Evolutionary conservation across 2,888 invertebrate genomes (phyloP).

Genomic region (Drosophila yooni): DNA sequence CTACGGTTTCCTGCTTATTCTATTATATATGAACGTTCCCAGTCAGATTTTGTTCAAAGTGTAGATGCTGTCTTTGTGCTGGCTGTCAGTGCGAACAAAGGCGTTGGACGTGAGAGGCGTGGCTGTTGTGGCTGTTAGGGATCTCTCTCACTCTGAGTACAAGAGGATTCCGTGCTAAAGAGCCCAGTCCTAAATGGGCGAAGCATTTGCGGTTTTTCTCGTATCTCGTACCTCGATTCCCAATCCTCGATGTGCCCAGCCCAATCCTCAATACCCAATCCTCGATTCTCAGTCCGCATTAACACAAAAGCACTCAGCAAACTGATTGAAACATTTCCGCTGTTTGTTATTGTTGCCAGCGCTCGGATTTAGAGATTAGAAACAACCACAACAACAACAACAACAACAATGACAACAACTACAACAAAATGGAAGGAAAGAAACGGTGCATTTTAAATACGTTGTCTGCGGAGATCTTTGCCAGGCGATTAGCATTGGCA

Average conservation of each 20-base stretch:
- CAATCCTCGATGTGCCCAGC: not conserved
- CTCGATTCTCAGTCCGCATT: slow-evolving; percentile 33
- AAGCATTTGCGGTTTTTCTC: slow-evolving; percentile 43
- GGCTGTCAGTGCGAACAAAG: slow-evolving; percentile 33
- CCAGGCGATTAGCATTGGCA: slow-evolving; percentile 38
- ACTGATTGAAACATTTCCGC: slow-evolving; percentile 74
- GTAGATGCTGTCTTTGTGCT: slow-evolving; percentile 27
- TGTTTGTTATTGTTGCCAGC: slow-evolving; percentile 66
- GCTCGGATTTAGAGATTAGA: slow-evolving; percentile 74
- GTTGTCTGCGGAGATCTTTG: slow-evolving; percentile 40
- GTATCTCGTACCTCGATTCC: slow-evolving; percentile 1
- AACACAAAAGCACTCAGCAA: slow-evolving; percentile 73
- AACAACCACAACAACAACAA: not conserved
- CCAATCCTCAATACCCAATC: not conserved
- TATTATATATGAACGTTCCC: too few relatives aligned
- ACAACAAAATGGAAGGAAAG: slow-evolving; percentile 18
- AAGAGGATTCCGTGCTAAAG: slow-evolving; percentile 63
- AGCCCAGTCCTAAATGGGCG: slow-evolving; percentile 47
- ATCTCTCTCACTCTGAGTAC: slow-evolving; percentile 8
- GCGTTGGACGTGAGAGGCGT: slow-evolving; percentile 47
- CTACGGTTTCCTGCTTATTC: too few relatives aligned
- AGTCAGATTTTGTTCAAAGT: not conserved
- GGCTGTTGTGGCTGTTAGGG: slow-evolving; percentile 63
- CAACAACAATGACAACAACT: not conserved
- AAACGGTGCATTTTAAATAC: slow-evolving; percentile 35